Evolutionary conservation across 1,140 invertebrate species (phyloP).

Genomic region (Antheraea pernyi): DNA sequence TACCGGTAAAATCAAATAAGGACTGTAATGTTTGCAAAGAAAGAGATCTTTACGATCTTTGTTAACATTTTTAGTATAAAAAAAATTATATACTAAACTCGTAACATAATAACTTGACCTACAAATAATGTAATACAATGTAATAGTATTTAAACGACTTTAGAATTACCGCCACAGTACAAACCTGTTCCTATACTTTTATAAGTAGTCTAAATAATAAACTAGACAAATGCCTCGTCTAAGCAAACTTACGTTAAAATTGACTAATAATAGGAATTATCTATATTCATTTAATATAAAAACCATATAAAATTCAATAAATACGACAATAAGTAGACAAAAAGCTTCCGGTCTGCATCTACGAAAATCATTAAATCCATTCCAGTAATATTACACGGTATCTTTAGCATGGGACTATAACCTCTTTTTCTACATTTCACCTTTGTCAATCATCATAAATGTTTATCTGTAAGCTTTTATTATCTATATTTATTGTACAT

Average conservation of each 20-base stretch:
- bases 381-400: slow-evolving; percentile 7
- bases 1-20: slow-evolving; percentile 72
- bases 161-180: slow-evolving; percentile 20
- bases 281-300: not conserved
- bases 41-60: not conserved
- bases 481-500: too few relatives aligned
- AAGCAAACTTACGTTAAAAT: not conserved
- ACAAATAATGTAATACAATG: slow-evolving; percentile 7
- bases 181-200: slow-evolving; percentile 7
- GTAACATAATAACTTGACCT: not conserved
- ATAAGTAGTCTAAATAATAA: not conserved
- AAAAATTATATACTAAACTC: not conserved
- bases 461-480: too few relatives aligned
- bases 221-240: not conserved
- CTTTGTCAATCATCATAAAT: too few relatives aligned
- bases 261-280: not conserved
- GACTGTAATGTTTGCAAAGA: slow-evolving; percentile 3
- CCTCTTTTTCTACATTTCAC: slow-evolving; percentile 5
- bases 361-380: slow-evolving; percentile 30
- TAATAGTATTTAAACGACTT: slow-evolving; percentile 21
- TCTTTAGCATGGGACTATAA: slow-evolving; percentile 1
- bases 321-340: not conserved
- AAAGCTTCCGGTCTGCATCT: slow-evolving; percentile 15
- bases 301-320: not conserved
- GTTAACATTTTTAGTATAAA: not conserved